Evolutionary conservation across 2,888 invertebrate genomes (phyloP), one percentile per base, ranked within the genome.

Genomic region (Osmoderma eremita): DNA sequence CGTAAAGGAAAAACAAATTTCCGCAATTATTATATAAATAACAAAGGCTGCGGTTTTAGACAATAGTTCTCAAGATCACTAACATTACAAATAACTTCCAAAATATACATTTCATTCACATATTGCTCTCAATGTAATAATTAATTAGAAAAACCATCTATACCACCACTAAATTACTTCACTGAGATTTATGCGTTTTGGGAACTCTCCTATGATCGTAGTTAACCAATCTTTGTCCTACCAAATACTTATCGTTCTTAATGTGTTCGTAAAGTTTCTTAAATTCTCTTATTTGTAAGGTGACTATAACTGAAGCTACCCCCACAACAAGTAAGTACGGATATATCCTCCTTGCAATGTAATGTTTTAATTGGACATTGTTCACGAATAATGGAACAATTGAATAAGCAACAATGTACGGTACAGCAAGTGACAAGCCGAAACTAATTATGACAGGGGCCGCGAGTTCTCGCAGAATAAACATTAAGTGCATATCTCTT

Each of bases 161-260:
- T 30, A 61, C 58, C 58, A 13, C 45, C 58, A 61, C n/a, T 17
- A 45, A 45, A 61, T 48, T 61, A 61, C n/a, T n/a, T n/a, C n/a
- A n/a, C 45, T 45, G 58, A 45, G 58, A 61, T 36, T 30, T 48
- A 17, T 61, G 58, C 45, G 36, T 36, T 45, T 61, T 61, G 45
- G 58, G 24, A 42, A 53, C 88, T 74, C 89, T 86, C 73, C 91
- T 86, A 79, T 93, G 93, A 80, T 98, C 96, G 84, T 98, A 99
- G 85, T 99, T 99, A 24, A 98, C 98, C 72, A 99, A 87, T 73
- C 97, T 87, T 77, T 97, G 94, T 0, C 98, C 98, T 12, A 99
- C 98, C 54, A 98, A 87, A 84, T 98, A 98, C 84, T 98, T 98
- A 84, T 98, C 98, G 83, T 99, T 98, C 84, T 98, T 97, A 78